A percentile compares a stretch with the other conserved stretches of the same genome.
Evolutionary conservation across 1,140 invertebrate genomes (phyloP).

Genomic region (Leptinotarsa texana): DNA sequence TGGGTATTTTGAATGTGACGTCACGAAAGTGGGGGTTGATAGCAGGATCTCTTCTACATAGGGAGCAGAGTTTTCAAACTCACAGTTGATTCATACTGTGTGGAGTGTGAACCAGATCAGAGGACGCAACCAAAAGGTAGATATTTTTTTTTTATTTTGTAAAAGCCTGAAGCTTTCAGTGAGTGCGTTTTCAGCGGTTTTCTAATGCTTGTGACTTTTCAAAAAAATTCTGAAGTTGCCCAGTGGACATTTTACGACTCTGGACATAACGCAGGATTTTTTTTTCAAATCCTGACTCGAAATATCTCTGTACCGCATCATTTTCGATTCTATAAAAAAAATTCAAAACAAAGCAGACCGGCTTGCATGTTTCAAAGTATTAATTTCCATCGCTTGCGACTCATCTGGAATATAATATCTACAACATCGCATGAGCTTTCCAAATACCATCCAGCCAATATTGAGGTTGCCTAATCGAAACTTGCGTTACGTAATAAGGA

Average conservation of each 20-base stretch:
- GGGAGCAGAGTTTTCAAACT: conserved; percentile 38
- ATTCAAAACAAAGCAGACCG: background rate
- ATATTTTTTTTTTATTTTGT: background rate
- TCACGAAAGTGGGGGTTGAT: conserved; percentile 46
- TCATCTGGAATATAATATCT: no score
- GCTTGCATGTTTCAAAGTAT: no score
- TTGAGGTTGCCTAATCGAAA: background rate
- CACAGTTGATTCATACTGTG: conserved; percentile 44
- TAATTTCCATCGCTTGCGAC: no score
- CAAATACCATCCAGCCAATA: background rate
- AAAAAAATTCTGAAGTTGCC: background rate
- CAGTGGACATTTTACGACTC: background rate
- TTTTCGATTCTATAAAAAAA: no score
- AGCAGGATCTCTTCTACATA: conserved; percentile 47
- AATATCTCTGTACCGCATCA: no score
- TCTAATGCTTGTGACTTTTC: background rate
- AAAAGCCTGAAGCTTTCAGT: conserved; percentile 10
- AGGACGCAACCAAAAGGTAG: conserved; percentile 4
- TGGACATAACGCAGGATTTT: background rate
- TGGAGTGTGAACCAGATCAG: conserved; percentile 24
- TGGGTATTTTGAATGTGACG: conserved; percentile 45
- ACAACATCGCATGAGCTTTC: background rate
- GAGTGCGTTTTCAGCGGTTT: conserved; percentile 15
- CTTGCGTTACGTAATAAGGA: background rate
- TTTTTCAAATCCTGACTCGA: background rate